phyloP scores from a whole-genome alignment of 2,797 vertebrate genomes.

The Hemibagrus guttatus region DNA sequence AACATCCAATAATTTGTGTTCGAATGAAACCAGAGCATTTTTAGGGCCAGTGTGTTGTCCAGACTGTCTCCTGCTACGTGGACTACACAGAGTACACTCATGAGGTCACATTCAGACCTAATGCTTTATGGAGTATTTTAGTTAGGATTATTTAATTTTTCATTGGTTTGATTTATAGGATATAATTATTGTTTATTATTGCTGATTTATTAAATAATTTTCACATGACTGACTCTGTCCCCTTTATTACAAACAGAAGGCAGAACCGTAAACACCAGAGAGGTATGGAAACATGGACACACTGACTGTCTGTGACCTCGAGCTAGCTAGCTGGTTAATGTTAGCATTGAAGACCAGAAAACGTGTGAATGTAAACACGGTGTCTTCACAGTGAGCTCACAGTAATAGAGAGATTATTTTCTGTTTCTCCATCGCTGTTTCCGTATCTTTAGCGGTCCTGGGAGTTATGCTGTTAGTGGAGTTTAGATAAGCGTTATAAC shows the following conservation, averaged over 20 bases:
- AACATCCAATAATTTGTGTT: neutral
- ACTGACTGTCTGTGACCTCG: too few relatives aligned
- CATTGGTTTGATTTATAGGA: neutral
- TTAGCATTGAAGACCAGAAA: neutral
- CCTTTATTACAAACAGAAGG: neutral
- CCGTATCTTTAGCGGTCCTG: neutral
- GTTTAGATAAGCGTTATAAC: neutral
- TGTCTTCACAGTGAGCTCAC: neutral
- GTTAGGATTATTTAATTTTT: neutral
- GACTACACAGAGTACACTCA: too few relatives aligned
- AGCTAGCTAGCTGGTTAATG: neutral
- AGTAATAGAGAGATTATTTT: neutral
- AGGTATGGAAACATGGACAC: neutral
- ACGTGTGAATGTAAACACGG: neutral
- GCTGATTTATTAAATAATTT: neutral
- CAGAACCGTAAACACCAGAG: neutral
- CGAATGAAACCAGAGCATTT: neutral
- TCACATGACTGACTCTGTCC: neutral
- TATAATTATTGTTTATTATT: neutral
- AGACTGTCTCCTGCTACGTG: neutral
- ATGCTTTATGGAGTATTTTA: neutral
- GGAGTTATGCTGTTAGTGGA: neutral
- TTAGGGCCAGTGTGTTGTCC: neutral
- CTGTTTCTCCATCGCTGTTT: neutral
- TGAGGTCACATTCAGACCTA: neutral